Conservation (phyloP, 2,888 invertebrate species). For the Cheilosia pagana region DNA sequence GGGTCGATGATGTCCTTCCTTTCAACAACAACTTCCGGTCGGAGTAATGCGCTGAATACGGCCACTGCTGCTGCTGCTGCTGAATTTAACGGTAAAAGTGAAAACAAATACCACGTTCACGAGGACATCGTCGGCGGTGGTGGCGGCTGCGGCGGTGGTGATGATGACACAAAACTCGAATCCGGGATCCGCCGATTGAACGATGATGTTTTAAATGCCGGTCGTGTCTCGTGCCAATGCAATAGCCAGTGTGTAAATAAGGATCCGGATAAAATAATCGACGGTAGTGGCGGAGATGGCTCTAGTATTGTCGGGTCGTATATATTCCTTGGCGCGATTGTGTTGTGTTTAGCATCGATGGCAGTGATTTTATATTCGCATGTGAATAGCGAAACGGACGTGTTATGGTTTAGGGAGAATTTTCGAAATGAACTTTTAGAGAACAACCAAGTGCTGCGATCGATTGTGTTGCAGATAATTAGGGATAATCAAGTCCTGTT, state of each 20-base stretch:
- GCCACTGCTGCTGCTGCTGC: constrained; percentile 36
- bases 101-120: constrained; percentile 66
- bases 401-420: constrained; percentile 70
- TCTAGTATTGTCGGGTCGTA: constrained; percentile 45
- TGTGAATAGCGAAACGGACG: constrained; percentile 70
- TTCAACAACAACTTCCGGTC: constrained; percentile 65
- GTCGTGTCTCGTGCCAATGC: constrained; percentile 69
- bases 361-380: constrained; percentile 71
- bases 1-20: constrained; percentile 65
- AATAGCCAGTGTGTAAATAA: constrained; percentile 72
- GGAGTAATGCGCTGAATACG: constrained; percentile 58
- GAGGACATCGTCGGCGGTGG: neutral
- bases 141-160: constrained; percentile 6
- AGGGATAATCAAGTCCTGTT: constrained; percentile 67
- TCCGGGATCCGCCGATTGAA: constrained; percentile 60
- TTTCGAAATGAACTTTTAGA: constrained; percentile 69
- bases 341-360: constrained; percentile 65
- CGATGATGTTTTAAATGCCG: constrained; percentile 66
- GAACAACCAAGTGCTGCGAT: constrained; percentile 64
- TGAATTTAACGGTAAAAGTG: constrained; percentile 58
- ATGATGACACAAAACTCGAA: constrained; percentile 62
- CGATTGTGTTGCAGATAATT: constrained; percentile 73
- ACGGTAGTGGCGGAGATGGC: constrained; percentile 1
- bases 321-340: constrained; percentile 62
- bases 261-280: constrained; percentile 64